Evolutionary conservation across 53 echinoderm and acorn worm genomes (phyloP).

Genomic region (Paelopatides confundens): DNA sequence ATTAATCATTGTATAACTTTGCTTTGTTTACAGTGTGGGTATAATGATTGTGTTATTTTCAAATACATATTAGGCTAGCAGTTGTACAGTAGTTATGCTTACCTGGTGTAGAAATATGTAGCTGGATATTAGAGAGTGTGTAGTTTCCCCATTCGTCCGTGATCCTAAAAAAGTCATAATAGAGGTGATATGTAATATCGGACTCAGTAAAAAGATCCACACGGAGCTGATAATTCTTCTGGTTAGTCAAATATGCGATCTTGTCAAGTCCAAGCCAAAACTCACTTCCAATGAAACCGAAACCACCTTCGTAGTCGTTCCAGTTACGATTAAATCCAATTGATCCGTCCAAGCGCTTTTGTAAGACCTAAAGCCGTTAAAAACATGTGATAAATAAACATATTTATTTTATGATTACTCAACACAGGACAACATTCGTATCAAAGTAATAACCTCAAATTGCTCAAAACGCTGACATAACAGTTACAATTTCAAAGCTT

Average conservation of each 20-base stretch:
- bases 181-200: background rate
- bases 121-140: background rate
- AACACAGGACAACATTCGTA: too few relatives aligned
- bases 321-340: slow-evolving; percentile 16
- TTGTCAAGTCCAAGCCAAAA: slow-evolving; percentile 27
- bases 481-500: too few relatives aligned
- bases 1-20: too few relatives aligned
- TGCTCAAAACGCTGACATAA: too few relatives aligned
- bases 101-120: background rate
- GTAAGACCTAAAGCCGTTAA: background rate
- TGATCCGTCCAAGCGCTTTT: slow-evolving; percentile 8
- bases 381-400: background rate
- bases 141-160: slow-evolving; percentile 33
- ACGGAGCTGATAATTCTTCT: background rate
- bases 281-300: background rate
- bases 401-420: too few relatives aligned
- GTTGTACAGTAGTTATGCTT: background rate
- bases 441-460: too few relatives aligned
- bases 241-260: background rate
- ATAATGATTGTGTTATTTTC: too few relatives aligned
- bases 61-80: too few relatives aligned
- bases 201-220: background rate
- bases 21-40: too few relatives aligned
- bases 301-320: slow-evolving; percentile 25
- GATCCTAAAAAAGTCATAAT: background rate